These are phyloP conservation scores for Cosmia pyralina DNA, from an alignment of 2,888 invertebrate species.

Conservation along the genomic window DNA sequence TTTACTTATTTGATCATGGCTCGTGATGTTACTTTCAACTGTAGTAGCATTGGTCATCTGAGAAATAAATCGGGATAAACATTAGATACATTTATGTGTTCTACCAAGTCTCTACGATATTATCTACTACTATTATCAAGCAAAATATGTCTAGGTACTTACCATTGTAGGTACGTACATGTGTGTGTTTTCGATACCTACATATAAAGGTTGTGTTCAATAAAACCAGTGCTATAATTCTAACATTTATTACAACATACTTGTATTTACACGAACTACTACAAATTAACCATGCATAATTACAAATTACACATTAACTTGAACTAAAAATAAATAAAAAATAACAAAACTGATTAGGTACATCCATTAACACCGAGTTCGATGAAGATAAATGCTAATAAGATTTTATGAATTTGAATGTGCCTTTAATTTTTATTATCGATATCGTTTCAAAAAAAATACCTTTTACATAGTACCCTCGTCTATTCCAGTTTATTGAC, in stretches of 20 bases:
- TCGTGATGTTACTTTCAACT: conserved; percentile 61
- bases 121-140: background rate
- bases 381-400: conserved; percentile 37
- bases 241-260: conserved; percentile 67
- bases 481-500: background rate
- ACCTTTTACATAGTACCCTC: background rate
- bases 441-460: no score
- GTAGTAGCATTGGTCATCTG: conserved; percentile 81
- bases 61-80: conserved; percentile 46
- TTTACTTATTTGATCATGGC: conserved; percentile 33
- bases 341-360: conserved; percentile 60
- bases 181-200: conserved; percentile 20
- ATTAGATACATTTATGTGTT: conserved; percentile 16
- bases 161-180: conserved; percentile 14
- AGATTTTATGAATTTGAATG: conserved; percentile 1
- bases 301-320: conserved; percentile 66
- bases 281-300: conserved; percentile 64
- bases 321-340: conserved; percentile 73
- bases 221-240: conserved; percentile 64
- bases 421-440: background rate
- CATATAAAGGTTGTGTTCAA: conserved; percentile 43
- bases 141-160: conserved; percentile 46
- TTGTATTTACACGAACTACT: conserved; percentile 73
- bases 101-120: background rate
- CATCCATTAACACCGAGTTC: conserved; percentile 26